Evolutionary conservation across 2,797 vertebrate genomes (phyloP).

Genomic region (Chelon auratus): DNA sequence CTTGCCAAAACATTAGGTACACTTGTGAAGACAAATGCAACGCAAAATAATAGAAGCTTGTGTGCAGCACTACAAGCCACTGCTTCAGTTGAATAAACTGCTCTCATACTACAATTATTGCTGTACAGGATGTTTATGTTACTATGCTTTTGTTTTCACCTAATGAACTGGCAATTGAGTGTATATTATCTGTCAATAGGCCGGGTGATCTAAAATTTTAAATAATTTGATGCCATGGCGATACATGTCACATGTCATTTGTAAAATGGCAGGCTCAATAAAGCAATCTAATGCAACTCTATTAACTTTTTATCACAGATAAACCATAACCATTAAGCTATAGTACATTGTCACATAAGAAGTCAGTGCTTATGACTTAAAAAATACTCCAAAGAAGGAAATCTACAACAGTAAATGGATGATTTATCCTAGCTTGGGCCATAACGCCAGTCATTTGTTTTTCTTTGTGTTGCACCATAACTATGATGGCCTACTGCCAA

Average conservation of each 20-base stretch:
- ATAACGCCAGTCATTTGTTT: constrained; percentile 36
- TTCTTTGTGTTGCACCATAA: constrained; percentile 50
- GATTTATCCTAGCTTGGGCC: constrained; percentile 8
- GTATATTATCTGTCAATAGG: background rate
- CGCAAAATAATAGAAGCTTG: too few species aligned
- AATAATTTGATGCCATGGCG: background rate
- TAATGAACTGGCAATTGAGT: too few species aligned
- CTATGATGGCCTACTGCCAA: constrained; percentile 80
- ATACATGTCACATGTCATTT: background rate
- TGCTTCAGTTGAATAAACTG: too few species aligned
- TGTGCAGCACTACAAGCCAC: too few species aligned
- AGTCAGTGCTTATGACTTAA: background rate
- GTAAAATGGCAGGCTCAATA: constrained; percentile 3
- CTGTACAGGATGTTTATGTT: too few species aligned
- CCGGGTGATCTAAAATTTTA: background rate
- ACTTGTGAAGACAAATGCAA: too few species aligned
- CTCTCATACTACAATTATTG: too few species aligned
- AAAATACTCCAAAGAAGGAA: background rate
- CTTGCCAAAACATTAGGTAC: too few species aligned
- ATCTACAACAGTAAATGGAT: constrained; percentile 7
- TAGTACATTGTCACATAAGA: background rate
- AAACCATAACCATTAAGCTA: too few species aligned
- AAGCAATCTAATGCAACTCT: background rate
- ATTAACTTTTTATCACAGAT: background rate
- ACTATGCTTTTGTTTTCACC: too few species aligned